Evolutionary conservation across 2,888 invertebrate genomes (phyloP), one percentile per base, ranked within the genome.

Genomic region (Epinotia brunnichana): DNA sequence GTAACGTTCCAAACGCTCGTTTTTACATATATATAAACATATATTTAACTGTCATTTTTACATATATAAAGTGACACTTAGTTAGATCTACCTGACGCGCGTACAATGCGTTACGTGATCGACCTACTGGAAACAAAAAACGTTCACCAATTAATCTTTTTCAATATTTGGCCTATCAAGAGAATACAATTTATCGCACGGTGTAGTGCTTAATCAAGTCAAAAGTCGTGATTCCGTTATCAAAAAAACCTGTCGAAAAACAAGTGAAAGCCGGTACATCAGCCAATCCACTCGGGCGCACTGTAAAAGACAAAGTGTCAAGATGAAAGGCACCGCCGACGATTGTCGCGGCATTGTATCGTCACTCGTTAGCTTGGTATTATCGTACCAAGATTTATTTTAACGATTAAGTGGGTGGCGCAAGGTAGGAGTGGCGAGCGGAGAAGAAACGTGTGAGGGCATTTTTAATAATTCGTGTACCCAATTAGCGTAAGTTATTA

Each of bases 371-470:
- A 92, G 90, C 83, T 88, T 82, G 83, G 87, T 87, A 91, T 91
- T 91, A 91, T 90, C 90, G 91, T 90, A 89, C 85, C 86, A 87
- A 91, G 92, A 92, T 92, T 92, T 92, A 91, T 92, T 91, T 91
- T 86, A 90, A 88, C 90, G 92, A 92, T 92, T 92, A 92, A 87
- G 79, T 81, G 76, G 75, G 73, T 76, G 79, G 82, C 74, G 19
- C 76, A 81, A 83, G 79, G 13, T n/a, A 78, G 17, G 74, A 69
- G 78, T 61, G 72, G 19, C 29, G 0, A 77, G 84, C 84, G 83
- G 74, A 29, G 63, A 21, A 54, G 19, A 3, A 39, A n/a, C 5
- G 48, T 7, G n/a, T 0, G n/a, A n/a, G n/a, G n/a, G n/a, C 48
- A 15, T 3, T 0, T 3, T 39, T n/a, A n/a, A n/a, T n/a, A n/a